Base-by-base conservation (phyloP, 2,888 invertebrate species). In the Drosophila dives region DNA sequence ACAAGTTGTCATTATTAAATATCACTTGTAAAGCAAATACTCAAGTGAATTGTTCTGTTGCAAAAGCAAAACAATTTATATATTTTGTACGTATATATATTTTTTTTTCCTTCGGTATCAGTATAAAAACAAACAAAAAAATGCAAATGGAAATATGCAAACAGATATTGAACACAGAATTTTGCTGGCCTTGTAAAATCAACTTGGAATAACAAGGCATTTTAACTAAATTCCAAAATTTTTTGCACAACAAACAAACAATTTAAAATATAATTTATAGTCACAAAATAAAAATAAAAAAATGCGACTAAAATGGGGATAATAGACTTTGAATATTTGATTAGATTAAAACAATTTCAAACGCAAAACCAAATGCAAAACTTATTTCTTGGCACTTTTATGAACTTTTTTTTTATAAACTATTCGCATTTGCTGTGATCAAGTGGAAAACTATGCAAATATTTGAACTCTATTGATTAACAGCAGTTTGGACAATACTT, bases 391-490 rank as follows among this genome's bases (percentile, higher is more conserved):
- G 36, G n/a, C 17, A 49, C n/a, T 64, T 33, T 49, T 11, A 38
- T 62, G 23, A 64, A 64, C 63, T 62, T 49, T 64, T 64, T 62
- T 49, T 62, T 62, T 63, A 23, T 42, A 3, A 62, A 62, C 5
- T 3, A 50, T 29, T 17, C 10, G 11, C 3, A 29, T 29, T 34
- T 50, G n/a, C n/a, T 33, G 48, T 33, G 15, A 49, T 23, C 36
- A 5, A 33, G 23, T 36, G 6, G 10, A 64, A 64, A 61, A 64
- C 60, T 59, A 60, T 58, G n/a, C 2, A 12, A 33, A 62, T 42
- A 26, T 15, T 29, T 29, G 5, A 50, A 11, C 12, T 12, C 3
- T 1, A 11, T 0, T 17, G 17, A 49, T 49, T 26, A 15, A 26
- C 17, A 15, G 26, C 17, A 11, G 26, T 3, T 17, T 20, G 20